Evolutionary conservation across 2,888 invertebrate genomes (phyloP).

Genomic region (Lasioglossum morio): DNA sequence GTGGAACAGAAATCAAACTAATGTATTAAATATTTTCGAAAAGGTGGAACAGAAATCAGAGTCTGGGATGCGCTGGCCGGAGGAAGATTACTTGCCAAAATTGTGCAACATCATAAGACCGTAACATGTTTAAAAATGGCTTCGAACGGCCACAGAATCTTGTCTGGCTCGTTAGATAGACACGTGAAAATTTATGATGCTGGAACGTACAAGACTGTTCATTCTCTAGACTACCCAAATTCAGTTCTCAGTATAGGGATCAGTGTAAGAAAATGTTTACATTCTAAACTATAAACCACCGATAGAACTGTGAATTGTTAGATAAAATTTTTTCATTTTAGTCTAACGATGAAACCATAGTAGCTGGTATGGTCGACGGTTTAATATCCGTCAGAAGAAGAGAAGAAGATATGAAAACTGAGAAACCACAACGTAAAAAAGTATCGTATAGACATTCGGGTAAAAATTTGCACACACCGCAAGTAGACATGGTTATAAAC

Average conservation of each 20-base stretch:
- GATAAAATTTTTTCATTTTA: conserved; percentile 75
- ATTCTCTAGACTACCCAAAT: conserved; percentile 96
- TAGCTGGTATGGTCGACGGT: conserved; percentile 97
- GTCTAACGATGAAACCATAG: conserved; percentile 92
- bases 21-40: conserved; percentile 41
- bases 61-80: conserved; percentile 97
- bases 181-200: conserved; percentile 97
- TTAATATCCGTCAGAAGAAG: conserved; percentile 94
- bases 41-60: conserved; percentile 93
- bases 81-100: conserved; percentile 92
- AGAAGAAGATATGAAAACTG: conserved; percentile 86
- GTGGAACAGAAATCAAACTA: neutral
- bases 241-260: conserved; percentile 94
- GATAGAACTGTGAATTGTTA: neutral
- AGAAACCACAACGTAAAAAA: conserved; percentile 85
- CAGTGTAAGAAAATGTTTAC: conserved; percentile 84
- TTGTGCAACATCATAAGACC: conserved; percentile 98
- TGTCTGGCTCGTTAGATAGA: conserved; percentile 96
- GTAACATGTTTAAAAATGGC: conserved; percentile 94
- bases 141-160: conserved; percentile 91
- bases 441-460: conserved; percentile 85
- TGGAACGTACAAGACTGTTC: conserved; percentile 93
- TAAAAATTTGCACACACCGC: conserved; percentile 77
- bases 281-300: neutral
- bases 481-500: conserved; percentile 86